Evolutionary conservation across 2,888 invertebrate genomes (phyloP), one percentile per base, ranked within the genome.

Genomic region (Phengaris alcon): DNA sequence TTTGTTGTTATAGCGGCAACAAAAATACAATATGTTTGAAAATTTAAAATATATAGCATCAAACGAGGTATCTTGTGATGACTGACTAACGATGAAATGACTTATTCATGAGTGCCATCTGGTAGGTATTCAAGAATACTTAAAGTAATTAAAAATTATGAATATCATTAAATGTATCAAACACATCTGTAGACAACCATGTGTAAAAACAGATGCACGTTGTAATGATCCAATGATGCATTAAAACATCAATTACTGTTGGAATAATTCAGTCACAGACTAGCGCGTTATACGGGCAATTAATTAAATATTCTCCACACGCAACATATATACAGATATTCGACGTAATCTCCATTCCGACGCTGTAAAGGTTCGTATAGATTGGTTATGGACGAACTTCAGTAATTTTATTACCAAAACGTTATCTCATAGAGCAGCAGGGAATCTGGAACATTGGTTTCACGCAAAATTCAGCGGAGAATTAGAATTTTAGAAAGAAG

Each of bases 251-350:
- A 72, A 35, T 72, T 72, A 54, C 72, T 35, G 51, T 52, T 35
- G 51, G 52, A 72, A 54, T 72, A 72, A 72, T 52, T 72, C 54
- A 52, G 72, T 72, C 35, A 12, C 72, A 52, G 72, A 72, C 54
- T 13, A 72, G 35, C 72, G 72, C 52, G 52, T 54, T 54, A 64
- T 64, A 35, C 54, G 35, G 52, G 7, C 72, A 72, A 54, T 54
- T 72, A 72, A 72, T 72, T 52, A 72, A 72, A 51, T 35, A 72
- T 44, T 72, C 72, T 54, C 72, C 54, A 72, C 72, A 54, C 54
- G 72, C 72, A 15, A 72, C 54, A 52, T 35, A 35, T 12, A 35
- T 72, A 54, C 72, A 54, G 51, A 15, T 54, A 52, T 70, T 72
- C 35, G 54, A 72, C 72, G 54, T 72, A 72, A 72, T 72, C 54